A percentile compares a stretch with the other conserved stretches of the same genome.
Evolutionary conservation across 2,113 vertebrate species (phyloP).

Genomic region (Trematomus loennbergii): DNA sequence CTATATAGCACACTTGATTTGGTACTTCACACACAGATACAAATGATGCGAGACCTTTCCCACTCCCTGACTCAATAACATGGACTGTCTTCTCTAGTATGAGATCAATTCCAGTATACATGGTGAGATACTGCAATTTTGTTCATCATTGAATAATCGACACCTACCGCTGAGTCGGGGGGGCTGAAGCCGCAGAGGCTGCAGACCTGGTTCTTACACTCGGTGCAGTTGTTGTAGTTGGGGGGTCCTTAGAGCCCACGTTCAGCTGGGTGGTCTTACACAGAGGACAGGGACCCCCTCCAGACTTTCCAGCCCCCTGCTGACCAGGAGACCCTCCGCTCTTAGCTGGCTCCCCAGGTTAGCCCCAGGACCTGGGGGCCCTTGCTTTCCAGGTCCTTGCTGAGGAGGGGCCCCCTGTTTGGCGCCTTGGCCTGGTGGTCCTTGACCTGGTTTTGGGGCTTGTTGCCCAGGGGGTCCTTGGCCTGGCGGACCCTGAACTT

Average conservation of each 20-base stretch:
- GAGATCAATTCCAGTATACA: constrained; percentile 13
- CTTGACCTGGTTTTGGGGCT: constrained; percentile 62
- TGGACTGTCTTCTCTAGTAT: constrained; percentile 6
- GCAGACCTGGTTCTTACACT: constrained; percentile 95
- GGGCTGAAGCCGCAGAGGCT: constrained; percentile 98
- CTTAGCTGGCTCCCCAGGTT: constrained; percentile 53
- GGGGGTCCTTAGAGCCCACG: constrained; percentile 88
- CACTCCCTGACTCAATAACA: constrained; percentile 1
- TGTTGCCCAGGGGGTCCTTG: constrained; percentile 66
- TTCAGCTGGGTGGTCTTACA: constrained; percentile 94
- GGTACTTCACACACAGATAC: constrained; percentile 4
- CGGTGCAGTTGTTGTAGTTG: constrained; percentile 94
- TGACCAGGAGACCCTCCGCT: constrained; percentile 49
- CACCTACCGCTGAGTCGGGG: constrained; percentile 85
- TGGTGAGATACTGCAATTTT: neutral
- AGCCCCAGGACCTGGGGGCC: constrained; percentile 53
- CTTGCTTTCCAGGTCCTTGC: constrained; percentile 75
- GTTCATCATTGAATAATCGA: neutral
- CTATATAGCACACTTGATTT: neutral
- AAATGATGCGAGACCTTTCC: constrained; percentile 15
- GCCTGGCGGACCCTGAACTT: constrained; percentile 40
- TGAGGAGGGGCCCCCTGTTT: constrained; percentile 64
- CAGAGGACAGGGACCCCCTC: constrained; percentile 88
- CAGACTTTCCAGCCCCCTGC: constrained; percentile 78
- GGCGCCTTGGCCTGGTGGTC: constrained; percentile 49